Percentiles rank a stretch among this genome's conserved stretches.
These are phyloP conservation scores for Sarcophaga rosellei DNA, from an alignment of 2,888 invertebrate genomes.

Conservation along the genomic window DNA sequence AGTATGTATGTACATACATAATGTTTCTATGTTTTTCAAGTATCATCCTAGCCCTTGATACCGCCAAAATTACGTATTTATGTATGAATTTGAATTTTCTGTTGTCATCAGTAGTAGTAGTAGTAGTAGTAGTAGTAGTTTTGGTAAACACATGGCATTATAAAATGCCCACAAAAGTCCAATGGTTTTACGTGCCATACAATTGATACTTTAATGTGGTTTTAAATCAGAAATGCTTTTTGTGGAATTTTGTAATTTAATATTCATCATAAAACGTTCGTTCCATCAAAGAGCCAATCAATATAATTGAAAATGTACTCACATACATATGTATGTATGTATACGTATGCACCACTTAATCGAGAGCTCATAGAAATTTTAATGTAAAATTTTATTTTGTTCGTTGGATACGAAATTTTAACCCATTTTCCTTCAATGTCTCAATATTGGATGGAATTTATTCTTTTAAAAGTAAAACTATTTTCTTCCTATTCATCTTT, in stretches of 20 bases:
- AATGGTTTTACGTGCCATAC: background rate
- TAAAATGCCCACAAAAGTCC: slow-evolving; percentile 5
- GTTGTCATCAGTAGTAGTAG: slow-evolving; percentile 2
- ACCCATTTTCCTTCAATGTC: no score
- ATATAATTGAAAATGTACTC: background rate
- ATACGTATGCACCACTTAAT: no score
- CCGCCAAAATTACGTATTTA: background rate
- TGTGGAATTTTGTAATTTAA: slow-evolving; percentile 12
- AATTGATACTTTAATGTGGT: slow-evolving; percentile 7
- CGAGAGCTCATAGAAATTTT: no score
- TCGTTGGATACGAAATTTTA: no score
- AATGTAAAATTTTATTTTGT: no score
- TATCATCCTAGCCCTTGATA: background rate
- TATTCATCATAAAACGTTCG: background rate
- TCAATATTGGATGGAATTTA: no score
- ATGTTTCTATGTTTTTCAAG: background rate
- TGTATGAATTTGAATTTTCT: slow-evolving; percentile 8
- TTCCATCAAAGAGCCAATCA: slow-evolving; percentile 1
- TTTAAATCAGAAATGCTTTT: slow-evolving; percentile 17
- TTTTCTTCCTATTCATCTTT: no score
- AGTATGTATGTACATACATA: background rate
- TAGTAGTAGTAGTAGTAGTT: no score
- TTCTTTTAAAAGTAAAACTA: no score
- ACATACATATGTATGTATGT: no score
- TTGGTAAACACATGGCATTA: background rate